These are phyloP conservation scores for Sylvilagus bachmani DNA, from an alignment of 2,113 vertebrate genomes.

Conservation along the genomic window DNA sequence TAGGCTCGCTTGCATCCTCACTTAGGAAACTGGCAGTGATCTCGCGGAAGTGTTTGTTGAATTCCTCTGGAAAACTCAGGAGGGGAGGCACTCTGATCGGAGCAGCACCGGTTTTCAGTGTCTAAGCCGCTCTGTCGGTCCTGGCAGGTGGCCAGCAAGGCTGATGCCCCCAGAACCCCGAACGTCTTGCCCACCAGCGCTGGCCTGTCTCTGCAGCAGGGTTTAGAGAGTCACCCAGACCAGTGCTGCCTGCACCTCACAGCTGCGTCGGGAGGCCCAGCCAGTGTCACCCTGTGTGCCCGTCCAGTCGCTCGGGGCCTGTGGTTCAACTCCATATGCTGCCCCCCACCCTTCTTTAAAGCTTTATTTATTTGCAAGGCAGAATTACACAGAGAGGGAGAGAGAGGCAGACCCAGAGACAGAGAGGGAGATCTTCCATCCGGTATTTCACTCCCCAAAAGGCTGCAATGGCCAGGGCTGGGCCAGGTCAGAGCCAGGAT, in stretches of 20 bases:
- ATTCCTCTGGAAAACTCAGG: background rate
- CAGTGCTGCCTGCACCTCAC: rapidly evolving
- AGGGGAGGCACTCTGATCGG: background rate
- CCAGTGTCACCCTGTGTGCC: rapidly evolving
- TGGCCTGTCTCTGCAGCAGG: no score
- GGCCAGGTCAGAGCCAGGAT: no score
- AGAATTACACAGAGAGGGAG: no score
- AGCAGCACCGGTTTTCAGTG: background rate
- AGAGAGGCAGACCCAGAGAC: no score
- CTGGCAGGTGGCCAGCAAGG: background rate
- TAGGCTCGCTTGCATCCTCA: background rate
- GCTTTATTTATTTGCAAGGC: no score
- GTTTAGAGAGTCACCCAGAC: no score
- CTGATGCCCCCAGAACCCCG: no score
- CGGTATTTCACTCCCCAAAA: no score
- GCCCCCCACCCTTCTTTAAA: background rate
- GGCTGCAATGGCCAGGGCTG: no score
- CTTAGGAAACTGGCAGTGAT: background rate
- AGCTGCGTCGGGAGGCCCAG: background rate
- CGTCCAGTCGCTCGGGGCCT: background rate
- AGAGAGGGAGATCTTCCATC: no score
- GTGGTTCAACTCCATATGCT: background rate
- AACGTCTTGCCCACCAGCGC: no score
- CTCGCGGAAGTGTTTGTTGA: background rate
- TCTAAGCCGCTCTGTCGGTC: background rate